Percentiles rank a stretch among this genome's conserved stretches.
Evolutionary conservation across 2,113 vertebrate species (phyloP).

Genomic region (Notothenia coriiceps): DNA sequence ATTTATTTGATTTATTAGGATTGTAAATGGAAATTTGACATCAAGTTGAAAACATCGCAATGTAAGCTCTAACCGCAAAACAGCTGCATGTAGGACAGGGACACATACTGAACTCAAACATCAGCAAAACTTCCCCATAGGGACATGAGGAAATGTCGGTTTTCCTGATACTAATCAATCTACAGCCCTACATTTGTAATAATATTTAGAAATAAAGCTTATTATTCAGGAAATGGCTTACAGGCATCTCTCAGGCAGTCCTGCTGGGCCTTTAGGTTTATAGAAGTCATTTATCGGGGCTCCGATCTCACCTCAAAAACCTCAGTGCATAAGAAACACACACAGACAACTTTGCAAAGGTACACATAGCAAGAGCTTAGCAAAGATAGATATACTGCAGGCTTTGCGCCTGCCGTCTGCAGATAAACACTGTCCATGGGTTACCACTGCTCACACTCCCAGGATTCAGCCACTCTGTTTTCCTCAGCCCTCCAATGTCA

Average conservation of each 20-base stretch:
- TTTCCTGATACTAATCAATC: conserved; percentile 74
- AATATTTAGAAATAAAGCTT: conserved; percentile 77
- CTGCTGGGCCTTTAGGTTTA: conserved; percentile 62
- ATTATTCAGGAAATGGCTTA: conserved; percentile 74
- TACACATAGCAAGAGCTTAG: conserved; percentile 55
- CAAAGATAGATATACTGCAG: conserved; percentile 60
- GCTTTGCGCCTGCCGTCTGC: conserved; percentile 43
- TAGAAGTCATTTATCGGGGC: conserved; percentile 66
- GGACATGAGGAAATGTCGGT: conserved; percentile 49
- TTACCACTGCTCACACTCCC: conserved; percentile 36
- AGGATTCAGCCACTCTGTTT: conserved; percentile 26
- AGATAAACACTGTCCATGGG: conserved; percentile 54
- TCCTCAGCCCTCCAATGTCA: conserved; percentile 41
- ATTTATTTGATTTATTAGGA: conserved; percentile 35
- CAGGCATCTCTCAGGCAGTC: conserved; percentile 63
- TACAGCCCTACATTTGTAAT: conserved; percentile 47
- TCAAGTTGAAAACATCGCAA: conserved; percentile 41
- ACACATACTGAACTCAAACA: conserved; percentile 26
- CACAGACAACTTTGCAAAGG: conserved; percentile 58
- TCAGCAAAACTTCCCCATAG: conserved; percentile 6
- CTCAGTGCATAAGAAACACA: conserved; percentile 66
- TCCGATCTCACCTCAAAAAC: conserved; percentile 74
- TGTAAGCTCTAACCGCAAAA: conserved; percentile 25
- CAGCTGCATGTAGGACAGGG: conserved; percentile 22
- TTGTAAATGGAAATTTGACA: conserved; percentile 21